A percentile compares a stretch with the other conserved stretches of the same genome.
These are phyloP conservation scores for Heterodera filipjevi DNA, from an alignment of 2,888 invertebrate genomes.

Conservation along the genomic window DNA sequence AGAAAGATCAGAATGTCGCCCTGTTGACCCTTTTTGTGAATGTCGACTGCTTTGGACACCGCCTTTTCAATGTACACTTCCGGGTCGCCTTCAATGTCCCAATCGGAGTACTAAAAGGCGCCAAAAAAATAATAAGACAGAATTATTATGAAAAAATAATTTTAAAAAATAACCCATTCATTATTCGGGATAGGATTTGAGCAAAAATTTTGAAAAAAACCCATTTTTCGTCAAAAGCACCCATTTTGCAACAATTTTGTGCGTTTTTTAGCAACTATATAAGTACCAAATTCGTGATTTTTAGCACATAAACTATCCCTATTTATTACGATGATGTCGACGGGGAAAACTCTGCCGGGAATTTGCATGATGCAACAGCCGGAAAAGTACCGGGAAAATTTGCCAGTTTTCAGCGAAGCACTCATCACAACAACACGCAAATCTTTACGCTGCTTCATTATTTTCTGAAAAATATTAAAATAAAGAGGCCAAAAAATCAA, in stretches of 20 bases:
- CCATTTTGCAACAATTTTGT: no score
- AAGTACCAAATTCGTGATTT: no score
- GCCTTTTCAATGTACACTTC: constrained; percentile 69
- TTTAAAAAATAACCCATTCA: no score
- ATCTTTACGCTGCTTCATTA: constrained; percentile 86
- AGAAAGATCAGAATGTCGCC: constrained; percentile 91
- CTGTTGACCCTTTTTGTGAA: constrained; percentile 74
- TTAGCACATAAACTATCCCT: background rate
- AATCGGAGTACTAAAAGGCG: background rate
- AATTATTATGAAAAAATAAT: background rate
- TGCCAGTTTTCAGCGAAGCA: constrained; percentile 96
- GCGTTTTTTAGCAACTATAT: no score
- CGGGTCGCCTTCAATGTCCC: background rate
- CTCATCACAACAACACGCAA: constrained; percentile 98
- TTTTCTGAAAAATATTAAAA: no score
- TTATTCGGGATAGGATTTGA: no score
- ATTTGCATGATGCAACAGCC: constrained; percentile 97
- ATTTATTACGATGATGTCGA: constrained; percentile 75
- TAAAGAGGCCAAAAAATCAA: background rate
- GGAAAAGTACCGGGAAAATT: constrained; percentile 96
- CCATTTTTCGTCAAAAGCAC: no score
- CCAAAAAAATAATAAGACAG: constrained; percentile 70
- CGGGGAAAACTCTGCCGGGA: constrained; percentile 91
- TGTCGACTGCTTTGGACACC: constrained; percentile 92
- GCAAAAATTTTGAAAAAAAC: no score